Evolutionary conservation across 2,888 invertebrate species (phyloP), one percentile per base, ranked within the genome.

Genomic region (Embidobia sp.): DNA sequence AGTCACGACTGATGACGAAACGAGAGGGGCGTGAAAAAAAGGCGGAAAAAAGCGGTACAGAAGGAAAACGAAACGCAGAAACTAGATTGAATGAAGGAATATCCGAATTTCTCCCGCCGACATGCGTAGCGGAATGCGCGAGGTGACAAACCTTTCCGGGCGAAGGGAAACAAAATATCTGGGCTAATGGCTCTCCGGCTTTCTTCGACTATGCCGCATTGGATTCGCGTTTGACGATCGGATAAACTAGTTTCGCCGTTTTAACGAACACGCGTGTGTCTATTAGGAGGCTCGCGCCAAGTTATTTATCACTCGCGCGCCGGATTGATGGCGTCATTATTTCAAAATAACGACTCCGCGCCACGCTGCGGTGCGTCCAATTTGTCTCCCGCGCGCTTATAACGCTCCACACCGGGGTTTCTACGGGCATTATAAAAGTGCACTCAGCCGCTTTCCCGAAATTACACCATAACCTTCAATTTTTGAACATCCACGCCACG

Each of bases 181-280:
- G 80, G 83, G 82, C 81, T 82, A 83, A 83, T 84, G 81, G 79
- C 73, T 67, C 73, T 66, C 48, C 77, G 81, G 79, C 77, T 75
- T 78, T 55, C 69, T 75, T 70, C 78, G 81, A 81, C 79, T 81
- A 78, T 82, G 74, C 63, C 74, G 61, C 35, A 59, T 55, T 66
- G 61, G 78, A 75, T 61, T 33, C 75, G 40, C 19, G 55, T 49
- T 67, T 55, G 53, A 53, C 11, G 48, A 66, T 44, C 26, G 53
- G 33, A 53, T 53, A 61, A 53, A 78, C 78, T 64, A 70, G 73
- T 78, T 72, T 75, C 22, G 44, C 53, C 53, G 37, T 57, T 78
- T 51, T 13, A 51, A 37, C 61, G 37, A 61, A 37, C 6, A n/a
- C 29, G 5, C 13, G 13, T 11, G 42, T 15, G 33, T 16, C 35